A percentile compares a stretch with the other conserved stretches of the same genome.
phyloP scores from a whole-genome alignment of 35 echinoderm and acorn worm species.

The Lytechinus pictus region DNA sequence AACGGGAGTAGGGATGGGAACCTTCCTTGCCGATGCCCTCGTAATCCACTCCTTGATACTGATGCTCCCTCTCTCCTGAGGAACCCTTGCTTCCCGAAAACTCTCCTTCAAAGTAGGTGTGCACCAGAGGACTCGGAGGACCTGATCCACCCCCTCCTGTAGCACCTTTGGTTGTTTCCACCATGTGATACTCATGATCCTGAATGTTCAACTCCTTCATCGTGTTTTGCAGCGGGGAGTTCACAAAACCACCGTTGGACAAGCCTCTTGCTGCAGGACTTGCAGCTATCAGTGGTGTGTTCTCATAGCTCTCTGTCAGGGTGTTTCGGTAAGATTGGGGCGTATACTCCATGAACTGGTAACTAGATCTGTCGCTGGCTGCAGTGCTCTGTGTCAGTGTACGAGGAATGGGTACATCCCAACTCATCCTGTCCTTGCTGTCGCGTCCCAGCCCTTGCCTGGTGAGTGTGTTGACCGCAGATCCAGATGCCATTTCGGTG shows the following conservation, averaged over 20 bases:
- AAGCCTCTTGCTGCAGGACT: conserved; percentile 61
- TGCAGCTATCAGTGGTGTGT: conserved; percentile 76
- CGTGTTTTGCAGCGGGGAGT: conserved; percentile 51
- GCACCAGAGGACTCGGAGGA: conserved; percentile 20
- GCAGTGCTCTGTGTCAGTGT: conserved; percentile 32
- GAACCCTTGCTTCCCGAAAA: conserved; percentile 10
- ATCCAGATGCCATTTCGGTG: conserved; percentile 27
- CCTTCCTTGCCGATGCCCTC: conserved; percentile 40
- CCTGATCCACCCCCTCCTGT: background rate
- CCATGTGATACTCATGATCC: conserved; percentile 33
- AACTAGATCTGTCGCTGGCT: conserved; percentile 36
- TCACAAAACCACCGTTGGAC: conserved; percentile 64
- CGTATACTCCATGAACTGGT: conserved; percentile 35
- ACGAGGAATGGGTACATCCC: conserved; percentile 23
- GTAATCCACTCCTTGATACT: conserved; percentile 39
- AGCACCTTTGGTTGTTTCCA: background rate
- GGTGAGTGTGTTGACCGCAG: background rate
- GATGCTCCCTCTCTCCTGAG: conserved; percentile 59
- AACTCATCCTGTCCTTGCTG: conserved; percentile 37
- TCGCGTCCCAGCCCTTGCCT: conserved; percentile 18
- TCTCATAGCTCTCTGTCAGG: conserved; percentile 77
- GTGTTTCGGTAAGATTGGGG: conserved; percentile 50
- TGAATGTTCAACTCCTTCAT: conserved; percentile 16
- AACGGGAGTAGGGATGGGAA: background rate
- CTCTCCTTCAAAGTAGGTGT: conserved; percentile 24